Percentiles rank a stretch among this genome's conserved stretches.
Conservation (phyloP, 2,797 vertebrate genomes). For the Sebastes kiyomatsui region DNA sequence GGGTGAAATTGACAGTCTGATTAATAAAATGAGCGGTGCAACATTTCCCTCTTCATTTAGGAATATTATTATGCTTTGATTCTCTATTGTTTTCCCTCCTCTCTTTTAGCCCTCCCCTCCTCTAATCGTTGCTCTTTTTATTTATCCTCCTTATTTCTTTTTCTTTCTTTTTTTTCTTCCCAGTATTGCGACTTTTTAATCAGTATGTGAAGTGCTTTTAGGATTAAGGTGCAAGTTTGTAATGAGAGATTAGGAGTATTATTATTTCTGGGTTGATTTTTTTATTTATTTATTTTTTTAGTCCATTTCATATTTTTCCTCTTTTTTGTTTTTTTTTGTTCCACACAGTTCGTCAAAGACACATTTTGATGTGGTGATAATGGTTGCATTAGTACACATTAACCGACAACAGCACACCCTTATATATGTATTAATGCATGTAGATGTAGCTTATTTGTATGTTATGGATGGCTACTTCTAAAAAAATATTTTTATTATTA, state of each 20-base stretch:
- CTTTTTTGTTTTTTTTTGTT: background rate
- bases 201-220: background rate
- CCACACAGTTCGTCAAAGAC: conserved; percentile 4
- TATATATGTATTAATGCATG: background rate
- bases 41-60: conserved; percentile 99
- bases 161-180: background rate
- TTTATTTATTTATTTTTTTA: background rate
- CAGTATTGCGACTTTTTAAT: conserved; percentile 14
- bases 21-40: conserved; percentile 99
- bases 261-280: background rate
- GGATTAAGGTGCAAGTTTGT: background rate
- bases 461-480: background rate
- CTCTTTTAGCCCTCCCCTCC: conserved; percentile 67
- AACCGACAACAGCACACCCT: background rate
- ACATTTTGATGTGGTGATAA: conserved; percentile 44
- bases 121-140: conserved; percentile 59
- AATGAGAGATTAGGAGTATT: conserved; percentile 1
- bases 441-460: background rate
- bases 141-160: conserved; percentile 46
- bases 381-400: conserved; percentile 27
- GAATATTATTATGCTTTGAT: conserved; percentile 99
- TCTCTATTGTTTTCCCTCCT: conserved; percentile 93
- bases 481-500: background rate
- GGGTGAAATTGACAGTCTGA: conserved; percentile 99
- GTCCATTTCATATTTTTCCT: background rate